Evolutionary conservation across 2,797 vertebrate species (phyloP), one percentile per base, ranked within the genome.

Genomic region (Erethizon dorsatum): DNA sequence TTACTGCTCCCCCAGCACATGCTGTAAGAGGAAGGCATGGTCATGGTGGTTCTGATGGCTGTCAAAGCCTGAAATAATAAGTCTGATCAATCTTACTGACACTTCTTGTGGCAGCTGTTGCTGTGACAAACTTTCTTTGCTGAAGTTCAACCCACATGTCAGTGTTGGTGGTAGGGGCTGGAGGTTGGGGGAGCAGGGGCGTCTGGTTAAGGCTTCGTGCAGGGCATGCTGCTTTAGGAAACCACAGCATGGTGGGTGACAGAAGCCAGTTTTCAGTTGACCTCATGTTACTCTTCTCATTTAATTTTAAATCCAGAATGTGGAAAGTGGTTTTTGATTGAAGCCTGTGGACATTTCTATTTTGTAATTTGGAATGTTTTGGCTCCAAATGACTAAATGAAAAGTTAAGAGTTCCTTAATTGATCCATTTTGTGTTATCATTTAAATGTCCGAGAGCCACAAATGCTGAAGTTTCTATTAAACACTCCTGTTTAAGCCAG

Each of bases 51-150:
- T 82, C 89, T 0, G 0, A 54, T 83, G 89, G 83, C 79, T 47
- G 2, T 14, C 82, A 57, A 97, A 78, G 45, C 24, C 82, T 57
- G 78, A 52, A 57, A 83, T 95, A 97, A 95, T 93, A 94, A 97
- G 96, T 61, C 57, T 83, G 78, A 97, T 98, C 97, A 52, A 77
- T 98, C 97, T 98, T 95, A 78, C 96, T 97, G 97, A 96, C 97
- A 92, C 69, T 83, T 97, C 94, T 92, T 92, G 75, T 94, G 97
- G 96, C 97, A 98, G 97, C 97, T 98, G 97, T 96, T 98, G 96
- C 98, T 98, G 96, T 98, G 97, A 98, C 98, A 91, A 98, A 98
- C 98, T 95, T 97, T 95, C 96, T 97, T 83, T 91, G 87, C 97
- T 65, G 1, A 73, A 96, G 96, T 73, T 97, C 89, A 96, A 93